These are phyloP conservation scores for Momotus momota DNA, from an alignment of 2,797 vertebrate genomes.

Conservation along the genomic window DNA sequence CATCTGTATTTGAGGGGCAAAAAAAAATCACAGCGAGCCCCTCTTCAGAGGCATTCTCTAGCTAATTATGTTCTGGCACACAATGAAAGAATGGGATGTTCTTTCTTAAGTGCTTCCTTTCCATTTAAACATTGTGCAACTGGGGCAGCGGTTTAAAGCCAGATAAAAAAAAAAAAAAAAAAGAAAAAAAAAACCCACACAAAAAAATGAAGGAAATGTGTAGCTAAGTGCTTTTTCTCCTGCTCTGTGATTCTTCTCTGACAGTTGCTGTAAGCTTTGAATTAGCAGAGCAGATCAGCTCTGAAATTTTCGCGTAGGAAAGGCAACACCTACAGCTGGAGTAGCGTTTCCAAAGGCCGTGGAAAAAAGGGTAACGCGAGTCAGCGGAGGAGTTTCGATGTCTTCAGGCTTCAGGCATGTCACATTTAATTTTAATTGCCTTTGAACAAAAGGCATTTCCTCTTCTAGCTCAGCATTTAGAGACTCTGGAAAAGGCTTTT, in stretches of 20 bases:
- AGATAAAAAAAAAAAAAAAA: not conserved
- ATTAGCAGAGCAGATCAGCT: not conserved
- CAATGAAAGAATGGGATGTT: conserved; percentile 54
- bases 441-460: conserved; percentile 63
- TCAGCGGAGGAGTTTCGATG: conserved; percentile 23
- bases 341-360: not conserved
- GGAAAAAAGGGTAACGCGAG: conserved; percentile 39
- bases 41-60: conserved; percentile 10
- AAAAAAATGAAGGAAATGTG: not conserved
- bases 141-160: conserved; percentile 44
- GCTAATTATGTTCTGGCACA: conserved; percentile 51
- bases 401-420: conserved; percentile 38
- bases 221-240: not conserved
- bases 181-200: not conserved
- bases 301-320: not conserved
- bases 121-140: conserved; percentile 64
- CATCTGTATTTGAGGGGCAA: not conserved
- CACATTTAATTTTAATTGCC: conserved; percentile 69
- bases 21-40: not conserved
- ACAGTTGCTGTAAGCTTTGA: not conserved
- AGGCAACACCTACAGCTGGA: conserved; percentile 15
- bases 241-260: not conserved
- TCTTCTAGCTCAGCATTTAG: conserved; percentile 28
- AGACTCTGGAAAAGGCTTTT: conserved; percentile 37
- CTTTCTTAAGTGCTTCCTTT: conserved; percentile 53